A percentile compares a stretch with the other conserved stretches of the same genome.
These are phyloP conservation scores for Dipodomys merriami DNA, from an alignment of 2,113 vertebrate species.

Conservation along the genomic window DNA sequence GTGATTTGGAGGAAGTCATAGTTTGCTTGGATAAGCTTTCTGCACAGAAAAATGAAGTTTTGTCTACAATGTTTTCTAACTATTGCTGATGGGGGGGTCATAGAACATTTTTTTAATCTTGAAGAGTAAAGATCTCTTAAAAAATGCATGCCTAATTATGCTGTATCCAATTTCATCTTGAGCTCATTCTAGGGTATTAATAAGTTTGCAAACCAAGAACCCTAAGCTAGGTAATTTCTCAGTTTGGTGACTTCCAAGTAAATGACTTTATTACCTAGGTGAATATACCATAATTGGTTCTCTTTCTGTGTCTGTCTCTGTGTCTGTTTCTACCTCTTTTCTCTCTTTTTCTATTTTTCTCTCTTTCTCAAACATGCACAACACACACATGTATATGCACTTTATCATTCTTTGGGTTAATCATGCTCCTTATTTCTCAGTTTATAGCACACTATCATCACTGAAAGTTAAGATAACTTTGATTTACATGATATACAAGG, in stretches of 20 bases:
- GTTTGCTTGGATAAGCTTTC: background rate
- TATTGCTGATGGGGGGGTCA: background rate
- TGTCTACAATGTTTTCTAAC: background rate
- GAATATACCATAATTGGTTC: slow-evolving; percentile 16
- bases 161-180: background rate
- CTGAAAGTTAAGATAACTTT: background rate
- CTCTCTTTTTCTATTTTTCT: background rate
- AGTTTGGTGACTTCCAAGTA: background rate
- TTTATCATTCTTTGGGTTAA: background rate
- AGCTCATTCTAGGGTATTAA: background rate
- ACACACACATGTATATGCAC: too few species aligned
- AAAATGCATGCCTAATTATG: background rate
- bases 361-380: background rate
- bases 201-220: background rate
- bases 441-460: background rate
- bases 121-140: background rate
- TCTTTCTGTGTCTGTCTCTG: background rate
- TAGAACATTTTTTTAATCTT: background rate
- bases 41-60: slow-evolving; percentile 32
- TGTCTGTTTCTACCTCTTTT: background rate
- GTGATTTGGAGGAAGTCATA: background rate
- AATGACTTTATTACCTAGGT: background rate
- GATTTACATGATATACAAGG: background rate
- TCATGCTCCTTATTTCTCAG: background rate
- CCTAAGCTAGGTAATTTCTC: background rate